A percentile compares a stretch with the other conserved stretches of the same genome.
Conservation (phyloP, 2,797 vertebrate species). For the Myioborus miniatus region DNA sequence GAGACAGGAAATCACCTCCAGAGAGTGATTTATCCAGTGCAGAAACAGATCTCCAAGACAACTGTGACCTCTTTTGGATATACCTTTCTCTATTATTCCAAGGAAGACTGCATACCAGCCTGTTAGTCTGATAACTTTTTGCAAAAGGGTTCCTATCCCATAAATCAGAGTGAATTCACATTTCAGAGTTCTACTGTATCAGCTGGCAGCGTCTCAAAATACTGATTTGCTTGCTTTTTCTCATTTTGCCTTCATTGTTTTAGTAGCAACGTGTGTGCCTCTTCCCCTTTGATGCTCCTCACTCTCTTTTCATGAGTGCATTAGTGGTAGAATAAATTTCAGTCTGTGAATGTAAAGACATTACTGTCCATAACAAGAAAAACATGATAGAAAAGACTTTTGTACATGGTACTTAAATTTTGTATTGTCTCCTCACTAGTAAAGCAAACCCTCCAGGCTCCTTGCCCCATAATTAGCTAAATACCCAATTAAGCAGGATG, state of each 20-base stretch:
- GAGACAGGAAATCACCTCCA: not conserved
- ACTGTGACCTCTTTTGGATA: not conserved
- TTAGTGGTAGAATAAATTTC: not conserved
- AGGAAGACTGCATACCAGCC: not conserved
- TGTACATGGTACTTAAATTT: not conserved
- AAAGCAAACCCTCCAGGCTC: not conserved
- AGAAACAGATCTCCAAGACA: not conserved
- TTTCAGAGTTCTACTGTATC: not conserved
- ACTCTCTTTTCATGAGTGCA: not conserved
- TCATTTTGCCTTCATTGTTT: not conserved
- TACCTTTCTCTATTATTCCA: not conserved
- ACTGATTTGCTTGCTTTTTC: not conserved
- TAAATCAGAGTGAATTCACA: not conserved
- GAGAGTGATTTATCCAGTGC: not conserved
- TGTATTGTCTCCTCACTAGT: not conserved
- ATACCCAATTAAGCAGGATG: not conserved
- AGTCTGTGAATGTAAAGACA: not conserved
- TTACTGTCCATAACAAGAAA: not conserved
- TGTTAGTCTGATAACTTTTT: not conserved
- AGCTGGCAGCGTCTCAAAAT: not conserved
- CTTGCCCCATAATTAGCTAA: not conserved
- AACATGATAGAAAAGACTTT: not conserved
- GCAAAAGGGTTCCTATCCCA: not conserved
- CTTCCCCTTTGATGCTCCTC: not conserved
- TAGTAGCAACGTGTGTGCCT: not conserved